phyloP scores from a whole-genome alignment of 2,797 vertebrate genomes.

The Pelochelys cantorii region DNA sequence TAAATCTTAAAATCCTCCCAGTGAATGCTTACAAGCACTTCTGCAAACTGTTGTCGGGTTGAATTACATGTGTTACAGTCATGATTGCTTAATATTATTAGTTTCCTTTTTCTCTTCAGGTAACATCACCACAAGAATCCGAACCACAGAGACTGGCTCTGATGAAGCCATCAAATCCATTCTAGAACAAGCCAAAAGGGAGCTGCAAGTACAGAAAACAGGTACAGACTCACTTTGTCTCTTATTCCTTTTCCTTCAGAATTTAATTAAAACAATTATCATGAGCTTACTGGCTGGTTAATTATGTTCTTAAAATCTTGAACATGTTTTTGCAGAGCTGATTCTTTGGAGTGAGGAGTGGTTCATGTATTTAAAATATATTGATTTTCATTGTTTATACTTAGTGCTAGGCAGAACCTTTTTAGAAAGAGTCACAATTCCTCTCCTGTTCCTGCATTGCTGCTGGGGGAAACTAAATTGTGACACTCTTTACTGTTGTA shows the following conservation, averaged over 20 bases:
- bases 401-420: accelerated
- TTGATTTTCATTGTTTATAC: accelerated
- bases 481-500: not conserved
- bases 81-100: conserved; percentile 49
- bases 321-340: not conserved
- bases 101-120: conserved; percentile 81
- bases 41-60: not conserved
- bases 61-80: not conserved
- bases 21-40: not conserved
- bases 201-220: conserved; percentile 97
- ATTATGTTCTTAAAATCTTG: conserved; percentile 53
- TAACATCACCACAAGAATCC: conserved; percentile 94
- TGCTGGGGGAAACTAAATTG: accelerated
- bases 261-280: conserved; percentile 54
- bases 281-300: conserved; percentile 54
- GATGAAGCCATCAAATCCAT: conserved; percentile 98
- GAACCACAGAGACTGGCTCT: conserved; percentile 92
- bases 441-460: not conserved
- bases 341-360: not conserved
- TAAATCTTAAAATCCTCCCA: not conserved
- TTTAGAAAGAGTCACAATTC: not conserved
- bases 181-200: conserved; percentile 96
- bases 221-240: conserved; percentile 79
- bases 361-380: not conserved
- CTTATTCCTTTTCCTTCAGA: conserved; percentile 14